These are phyloP conservation scores for Chymomyza amoena DNA, from an alignment of 2,888 invertebrate species.

Conservation along the genomic window DNA sequence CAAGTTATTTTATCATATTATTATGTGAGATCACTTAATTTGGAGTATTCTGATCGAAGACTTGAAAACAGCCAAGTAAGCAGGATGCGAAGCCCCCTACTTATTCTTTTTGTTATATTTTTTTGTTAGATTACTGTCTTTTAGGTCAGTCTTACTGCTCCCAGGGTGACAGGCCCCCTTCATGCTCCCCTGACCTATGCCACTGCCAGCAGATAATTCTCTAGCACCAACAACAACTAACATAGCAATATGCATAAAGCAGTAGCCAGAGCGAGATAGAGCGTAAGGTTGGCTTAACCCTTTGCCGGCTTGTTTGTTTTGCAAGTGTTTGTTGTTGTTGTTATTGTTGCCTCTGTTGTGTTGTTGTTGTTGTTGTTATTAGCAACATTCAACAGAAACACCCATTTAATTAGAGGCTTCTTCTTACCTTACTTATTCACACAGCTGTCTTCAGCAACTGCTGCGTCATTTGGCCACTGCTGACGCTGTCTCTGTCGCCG, in stretches of 20 bases:
- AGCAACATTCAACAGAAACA: slow-evolving; percentile 62
- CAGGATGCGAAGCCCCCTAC: no score
- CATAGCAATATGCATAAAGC: background rate
- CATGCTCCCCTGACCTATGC: no score
- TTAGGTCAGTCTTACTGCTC: no score
- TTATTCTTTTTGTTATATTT: no score
- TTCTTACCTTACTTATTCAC: slow-evolving; percentile 12
- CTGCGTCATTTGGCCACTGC: background rate
- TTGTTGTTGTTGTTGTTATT: slow-evolving; percentile 49
- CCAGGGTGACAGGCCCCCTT: no score
- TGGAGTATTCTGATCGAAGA: no score
- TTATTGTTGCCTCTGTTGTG: slow-evolving; percentile 23
- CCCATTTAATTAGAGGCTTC: slow-evolving; percentile 63
- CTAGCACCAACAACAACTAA: background rate
- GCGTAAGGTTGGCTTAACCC: slow-evolving; percentile 40
- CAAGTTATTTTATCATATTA: no score
- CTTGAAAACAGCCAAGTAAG: no score
- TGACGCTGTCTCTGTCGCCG: background rate
- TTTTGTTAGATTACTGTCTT: no score
- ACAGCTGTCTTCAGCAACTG: background rate
- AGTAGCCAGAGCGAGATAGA: background rate
- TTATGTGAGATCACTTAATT: no score
- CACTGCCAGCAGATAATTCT: background rate
- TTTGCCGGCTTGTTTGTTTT: slow-evolving; percentile 46
- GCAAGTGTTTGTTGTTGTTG: slow-evolving; percentile 36